Evolutionary conservation across 1,140 invertebrate species (phyloP), one percentile per base, ranked within the genome.

Genomic region (Heliconius hermathena): DNA sequence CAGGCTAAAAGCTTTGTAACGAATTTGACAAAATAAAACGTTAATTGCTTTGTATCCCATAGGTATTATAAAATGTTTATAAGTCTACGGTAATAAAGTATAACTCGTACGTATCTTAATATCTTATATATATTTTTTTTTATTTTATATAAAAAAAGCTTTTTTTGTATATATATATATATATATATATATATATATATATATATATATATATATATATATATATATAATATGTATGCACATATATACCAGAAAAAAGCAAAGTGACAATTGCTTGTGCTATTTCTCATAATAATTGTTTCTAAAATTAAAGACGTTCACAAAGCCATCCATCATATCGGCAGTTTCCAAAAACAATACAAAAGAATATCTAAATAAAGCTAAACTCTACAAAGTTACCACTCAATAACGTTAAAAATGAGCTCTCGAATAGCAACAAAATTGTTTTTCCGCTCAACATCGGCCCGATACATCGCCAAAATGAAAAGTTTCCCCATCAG

Each of bases 401-500:
- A 89, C 88, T 92, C 90, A 90, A 93, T 94, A 92, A 93, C 86
- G 90, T 91, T 91, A 93, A 93, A 93, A 92, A 94, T 92, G 88
- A 89, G 90, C 85, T 87, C 85, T 89, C 86, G 85, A 92, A 90
- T 88, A 89, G 85, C 83, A 90, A 89, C 89, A 90, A 94, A 93
- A 94, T 93, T 94, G 92, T 92, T 92, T 93, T 89, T 84, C 86
- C 87, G 80, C 84, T 84, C 84, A 89, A 85, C 87, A 87, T 83
- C 89, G 82, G 85, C 81, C 77, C 84, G 88, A 90, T 92, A 94
- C 90, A 91, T 91, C 87, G 88, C 85, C 88, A 90, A 94, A 93
- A 94, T 94, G 91, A 94, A 94, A 94, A 94, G 91, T 94, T 94
- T 92, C 84, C 88, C 92, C 88, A 94, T 94, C 92, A 92, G 83